Evolutionary conservation across 2,888 invertebrate species (phyloP).

Genomic region (Acrocyrtus sp.): DNA sequence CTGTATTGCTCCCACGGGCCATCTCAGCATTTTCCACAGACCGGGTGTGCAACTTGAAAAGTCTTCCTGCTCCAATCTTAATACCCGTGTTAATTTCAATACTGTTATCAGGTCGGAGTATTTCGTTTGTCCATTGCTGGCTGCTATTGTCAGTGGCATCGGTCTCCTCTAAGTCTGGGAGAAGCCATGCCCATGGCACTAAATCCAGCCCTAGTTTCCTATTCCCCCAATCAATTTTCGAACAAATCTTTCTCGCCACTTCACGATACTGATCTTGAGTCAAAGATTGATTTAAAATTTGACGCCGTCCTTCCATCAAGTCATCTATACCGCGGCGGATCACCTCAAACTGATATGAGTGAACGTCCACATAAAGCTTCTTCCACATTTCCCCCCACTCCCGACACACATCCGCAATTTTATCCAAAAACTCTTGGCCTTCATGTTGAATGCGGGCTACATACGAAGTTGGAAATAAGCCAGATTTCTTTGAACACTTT

Average conservation of each 20-base stretch:
- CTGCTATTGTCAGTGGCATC: slow-evolving; percentile 13
- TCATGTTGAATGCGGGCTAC: slow-evolving; percentile 43
- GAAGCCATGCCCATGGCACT: slow-evolving; percentile 77
- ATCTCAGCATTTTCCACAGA: slow-evolving; percentile 60
- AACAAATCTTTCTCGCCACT: slow-evolving; percentile 84
- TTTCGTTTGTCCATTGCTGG: not conserved
- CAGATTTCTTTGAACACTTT: slow-evolving; percentile 29
- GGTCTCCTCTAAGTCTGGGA: slow-evolving; percentile 36
- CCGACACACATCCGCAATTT: slow-evolving; percentile 88
- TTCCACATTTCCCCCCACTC: slow-evolving; percentile 97
- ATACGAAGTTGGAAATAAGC: slow-evolving; percentile 44
- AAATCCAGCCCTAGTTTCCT: slow-evolving; percentile 91
- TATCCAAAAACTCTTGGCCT: slow-evolving; percentile 43
- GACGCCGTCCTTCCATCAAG: slow-evolving; percentile 84
- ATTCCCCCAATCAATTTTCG: slow-evolving; percentile 96
- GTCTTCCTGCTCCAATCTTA: slow-evolving; percentile 44
- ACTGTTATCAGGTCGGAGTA: slow-evolving; percentile 30
- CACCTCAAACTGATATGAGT: slow-evolving; percentile 57
- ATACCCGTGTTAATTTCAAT: slow-evolving; percentile 37
- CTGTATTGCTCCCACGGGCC: slow-evolving; percentile 68
- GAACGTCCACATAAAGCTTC: slow-evolving; percentile 82
- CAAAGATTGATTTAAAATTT: slow-evolving; percentile 86
- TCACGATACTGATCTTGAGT: slow-evolving; percentile 92
- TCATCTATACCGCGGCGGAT: slow-evolving; percentile 91
- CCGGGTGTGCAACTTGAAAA: slow-evolving; percentile 54